phyloP scores from a whole-genome alignment of 1,140 invertebrate genomes.

The Sycophaga agraensis region DNA sequence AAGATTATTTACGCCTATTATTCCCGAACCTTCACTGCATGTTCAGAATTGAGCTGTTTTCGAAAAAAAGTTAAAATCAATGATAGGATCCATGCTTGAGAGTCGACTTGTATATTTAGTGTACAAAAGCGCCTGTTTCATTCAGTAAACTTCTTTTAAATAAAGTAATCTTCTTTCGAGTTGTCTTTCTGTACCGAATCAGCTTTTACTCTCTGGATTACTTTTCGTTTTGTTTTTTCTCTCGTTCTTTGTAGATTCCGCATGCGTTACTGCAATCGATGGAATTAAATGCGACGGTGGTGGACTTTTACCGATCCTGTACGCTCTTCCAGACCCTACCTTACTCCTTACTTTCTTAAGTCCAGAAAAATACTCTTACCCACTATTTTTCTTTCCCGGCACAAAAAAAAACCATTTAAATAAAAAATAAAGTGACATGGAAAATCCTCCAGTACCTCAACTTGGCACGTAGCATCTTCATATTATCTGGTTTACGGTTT shows the following conservation, averaged over 20 bases:
- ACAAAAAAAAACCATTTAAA: neutral
- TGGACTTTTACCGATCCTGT: slow-evolving; percentile 41
- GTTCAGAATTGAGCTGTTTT: neutral
- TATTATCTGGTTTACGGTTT: slow-evolving; percentile 41
- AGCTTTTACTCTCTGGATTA: slow-evolving; percentile 27
- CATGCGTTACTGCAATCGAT: slow-evolving; percentile 58
- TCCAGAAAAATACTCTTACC: neutral
- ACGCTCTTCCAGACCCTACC: neutral
- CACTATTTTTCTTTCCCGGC: slow-evolving; percentile 27
- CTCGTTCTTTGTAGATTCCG: slow-evolving; percentile 56
- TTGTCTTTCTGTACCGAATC: slow-evolving; percentile 6
- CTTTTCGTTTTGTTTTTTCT: slow-evolving; percentile 29
- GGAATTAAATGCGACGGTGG: slow-evolving; percentile 57
- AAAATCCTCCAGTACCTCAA: slow-evolving; percentile 31
- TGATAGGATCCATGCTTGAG: neutral
- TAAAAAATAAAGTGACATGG: slow-evolving; percentile 2
- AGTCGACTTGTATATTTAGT: slow-evolving; percentile 2
- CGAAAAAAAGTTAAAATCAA: neutral
- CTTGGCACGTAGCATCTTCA: slow-evolving; percentile 41
- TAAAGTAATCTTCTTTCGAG: slow-evolving; percentile 6
- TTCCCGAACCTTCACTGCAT: neutral
- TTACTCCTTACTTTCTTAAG: neutral
- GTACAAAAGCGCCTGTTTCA: neutral
- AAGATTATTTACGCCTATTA: neutral
- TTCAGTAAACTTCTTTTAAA: neutral